phyloP scores from a whole-genome alignment of 2,888 invertebrate species.

The Rhamnusium bicolor region DNA sequence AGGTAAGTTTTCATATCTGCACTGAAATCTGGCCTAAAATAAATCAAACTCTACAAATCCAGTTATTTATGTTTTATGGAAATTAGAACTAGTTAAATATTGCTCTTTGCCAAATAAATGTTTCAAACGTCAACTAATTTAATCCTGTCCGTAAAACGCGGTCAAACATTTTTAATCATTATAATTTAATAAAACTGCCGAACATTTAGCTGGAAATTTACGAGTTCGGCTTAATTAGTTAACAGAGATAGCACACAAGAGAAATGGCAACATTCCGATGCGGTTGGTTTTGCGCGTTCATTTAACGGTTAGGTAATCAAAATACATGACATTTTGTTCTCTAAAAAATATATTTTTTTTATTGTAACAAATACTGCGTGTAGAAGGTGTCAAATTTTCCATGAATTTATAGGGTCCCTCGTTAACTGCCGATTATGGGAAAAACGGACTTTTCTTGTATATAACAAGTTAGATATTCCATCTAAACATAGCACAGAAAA shows the following conservation, averaged over 20 bases:
- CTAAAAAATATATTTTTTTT: too few species aligned
- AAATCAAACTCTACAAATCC: not conserved
- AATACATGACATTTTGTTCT: too few species aligned
- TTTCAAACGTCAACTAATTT: slow-evolving; percentile 5
- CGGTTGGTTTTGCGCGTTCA: slow-evolving; percentile 1
- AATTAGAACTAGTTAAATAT: slow-evolving; percentile 16
- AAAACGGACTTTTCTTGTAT: too few species aligned
- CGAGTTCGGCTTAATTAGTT: slow-evolving; percentile 10
- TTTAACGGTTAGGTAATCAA: not conserved
- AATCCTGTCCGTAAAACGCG: slow-evolving; percentile 8
- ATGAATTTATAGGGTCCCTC: too few species aligned
- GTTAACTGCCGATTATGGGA: too few species aligned
- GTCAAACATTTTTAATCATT: slow-evolving; percentile 18
- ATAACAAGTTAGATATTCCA: too few species aligned
- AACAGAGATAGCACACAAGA: not conserved
- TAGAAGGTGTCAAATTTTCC: too few species aligned
- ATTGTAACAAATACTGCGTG: too few species aligned
- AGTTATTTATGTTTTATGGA: not conserved
- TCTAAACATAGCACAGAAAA: too few species aligned
- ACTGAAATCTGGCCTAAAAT: too few species aligned
- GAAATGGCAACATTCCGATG: not conserved
- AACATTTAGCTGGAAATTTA: slow-evolving; percentile 11
- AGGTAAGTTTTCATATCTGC: too few species aligned
- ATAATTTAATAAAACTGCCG: slow-evolving; percentile 24
- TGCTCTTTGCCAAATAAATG: slow-evolving; percentile 17